A percentile compares a stretch with the other conserved stretches of the same genome.
Evolutionary conservation across 2,888 invertebrate species (phyloP).

Genomic region (Sicus ferrugineus): DNA sequence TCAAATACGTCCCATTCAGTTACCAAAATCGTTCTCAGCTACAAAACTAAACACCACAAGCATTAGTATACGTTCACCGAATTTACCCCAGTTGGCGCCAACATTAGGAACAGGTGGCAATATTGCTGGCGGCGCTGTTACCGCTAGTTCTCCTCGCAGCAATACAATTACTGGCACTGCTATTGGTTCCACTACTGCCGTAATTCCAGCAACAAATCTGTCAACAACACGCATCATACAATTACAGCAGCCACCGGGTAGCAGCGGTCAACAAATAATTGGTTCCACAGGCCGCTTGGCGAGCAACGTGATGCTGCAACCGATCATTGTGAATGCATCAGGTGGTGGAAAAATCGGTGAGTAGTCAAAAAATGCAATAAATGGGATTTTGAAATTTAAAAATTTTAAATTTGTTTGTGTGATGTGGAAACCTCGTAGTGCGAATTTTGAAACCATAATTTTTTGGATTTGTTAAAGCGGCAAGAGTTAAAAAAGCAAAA

Average conservation of each 20-base stretch:
- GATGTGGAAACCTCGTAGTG: too few species aligned
- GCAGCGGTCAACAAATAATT: conserved; percentile 58
- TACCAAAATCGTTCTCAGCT: conserved; percentile 59
- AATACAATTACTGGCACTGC: conserved; percentile 44
- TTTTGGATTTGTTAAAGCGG: not conserved
- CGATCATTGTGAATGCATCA: conserved; percentile 61
- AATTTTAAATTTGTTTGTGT: not conserved
- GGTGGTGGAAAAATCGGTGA: conserved; percentile 58
- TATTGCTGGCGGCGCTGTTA: conserved; percentile 23
- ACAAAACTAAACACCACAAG: conserved; percentile 62
- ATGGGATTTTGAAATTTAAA: not conserved
- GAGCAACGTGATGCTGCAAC: conserved; percentile 63
- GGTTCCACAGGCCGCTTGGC: conserved; percentile 57
- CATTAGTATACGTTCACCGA: conserved; percentile 63
- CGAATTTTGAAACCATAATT: not conserved
- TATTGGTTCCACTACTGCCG: conserved; percentile 44
- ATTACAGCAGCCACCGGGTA: conserved; percentile 60
- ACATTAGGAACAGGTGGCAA: conserved; percentile 45
- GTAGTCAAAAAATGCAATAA: conserved; percentile 27
- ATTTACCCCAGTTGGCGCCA: conserved; percentile 55
- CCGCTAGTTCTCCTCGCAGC: conserved; percentile 44
- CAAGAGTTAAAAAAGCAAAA: too few species aligned
- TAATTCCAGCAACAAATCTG: conserved; percentile 56
- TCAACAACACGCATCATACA: conserved; percentile 63
- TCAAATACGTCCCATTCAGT: conserved; percentile 62